Evolutionary conservation across 1,140 invertebrate species (phyloP).

Genomic region (Bombus picipes): DNA sequence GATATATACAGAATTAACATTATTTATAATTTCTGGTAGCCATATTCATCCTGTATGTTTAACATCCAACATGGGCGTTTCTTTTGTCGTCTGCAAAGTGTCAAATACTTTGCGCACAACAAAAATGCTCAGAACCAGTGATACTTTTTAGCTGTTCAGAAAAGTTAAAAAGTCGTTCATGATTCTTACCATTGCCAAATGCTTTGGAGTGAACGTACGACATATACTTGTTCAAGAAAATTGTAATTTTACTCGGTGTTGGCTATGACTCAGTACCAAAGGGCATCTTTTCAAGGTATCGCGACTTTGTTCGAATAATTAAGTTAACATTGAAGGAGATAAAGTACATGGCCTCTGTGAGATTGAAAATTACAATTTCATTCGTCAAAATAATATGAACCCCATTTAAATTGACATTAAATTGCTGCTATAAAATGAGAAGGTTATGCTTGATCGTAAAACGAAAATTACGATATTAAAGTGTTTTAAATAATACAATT

Average conservation of each 20-base stretch:
- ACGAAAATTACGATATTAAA: slow-evolving; percentile 24
- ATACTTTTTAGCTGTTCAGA: slow-evolving; percentile 14
- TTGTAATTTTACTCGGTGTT: slow-evolving; percentile 19
- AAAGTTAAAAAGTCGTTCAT: slow-evolving; percentile 2
- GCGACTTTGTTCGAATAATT: slow-evolving; percentile 16
- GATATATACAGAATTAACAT: slow-evolving; percentile 11
- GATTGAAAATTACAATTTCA: slow-evolving; percentile 2
- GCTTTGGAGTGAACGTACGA: slow-evolving; percentile 11
- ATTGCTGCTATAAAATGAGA: not conserved
- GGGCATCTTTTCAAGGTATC: slow-evolving; percentile 19
- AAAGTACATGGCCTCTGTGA: not conserved
- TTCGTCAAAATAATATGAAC: not conserved
- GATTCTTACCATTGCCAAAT: slow-evolving; percentile 2
- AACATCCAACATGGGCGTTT: slow-evolving; percentile 68
- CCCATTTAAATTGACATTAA: slow-evolving; percentile 20
- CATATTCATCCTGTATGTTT: slow-evolving; percentile 42
- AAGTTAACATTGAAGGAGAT: slow-evolving; percentile 19
- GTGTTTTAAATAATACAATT: slow-evolving; percentile 16
- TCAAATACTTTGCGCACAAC: slow-evolving; percentile 52
- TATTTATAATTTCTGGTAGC: slow-evolving; percentile 63
- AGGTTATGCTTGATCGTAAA: slow-evolving; percentile 44
- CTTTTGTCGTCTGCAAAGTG: slow-evolving; percentile 72
- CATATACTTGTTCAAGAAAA: slow-evolving; percentile 29
- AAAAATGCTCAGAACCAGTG: slow-evolving; percentile 47
- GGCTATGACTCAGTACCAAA: slow-evolving; percentile 31